Base-by-base conservation (phyloP, 2,888 invertebrate species). In the Carcina quercana region DNA sequence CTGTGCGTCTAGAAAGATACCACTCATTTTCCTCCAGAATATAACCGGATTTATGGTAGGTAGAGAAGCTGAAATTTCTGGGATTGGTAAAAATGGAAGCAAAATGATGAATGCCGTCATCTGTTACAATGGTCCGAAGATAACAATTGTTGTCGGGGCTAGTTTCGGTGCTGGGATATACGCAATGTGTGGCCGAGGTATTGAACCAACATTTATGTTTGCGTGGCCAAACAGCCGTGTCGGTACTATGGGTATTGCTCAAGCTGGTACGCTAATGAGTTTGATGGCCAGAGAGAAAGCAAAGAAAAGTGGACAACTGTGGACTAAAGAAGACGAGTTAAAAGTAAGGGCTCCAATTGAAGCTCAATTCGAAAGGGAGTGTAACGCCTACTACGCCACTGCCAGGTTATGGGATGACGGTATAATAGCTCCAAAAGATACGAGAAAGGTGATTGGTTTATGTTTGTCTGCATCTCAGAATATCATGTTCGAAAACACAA, bases 41-140 rank as follows among this genome's bases (percentile, higher is more conserved):
- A 98, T 99, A 43, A 98, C 96, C 42, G 97, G 98, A 20, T 99
- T 99, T 62, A 98, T 98, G 97, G 97, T 99, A 14, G 99, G 99
- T 0, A 87, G 89, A 38, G 97, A 99, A 34, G 97, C 98, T 0
- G 98, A 99, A 79, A 92, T 94, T 0, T 94, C 96, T 32, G 99
- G 99, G 8, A 99, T 99, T 43, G 99, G 99, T 1, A 99, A 99
- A 74, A 92, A 99, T 68, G 99, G 99, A 15, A 98, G 99, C 1
- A 99, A 99, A 85, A 91, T 99, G 91, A 98, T 99, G 2, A 98
- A 94, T n/a, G 98, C 99, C 1, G 98, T 99, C 0, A 92, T 98
- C 27, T 98, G 98, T 68, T 96, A 98, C 15, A 89, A 93, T 72
- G 98, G 99, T 1, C 99, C 99, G 0, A 99, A 99, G 79, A 86